These are phyloP conservation scores for Stenodema calcarata DNA, from an alignment of 2,888 invertebrate species.

Conservation along the genomic window DNA sequence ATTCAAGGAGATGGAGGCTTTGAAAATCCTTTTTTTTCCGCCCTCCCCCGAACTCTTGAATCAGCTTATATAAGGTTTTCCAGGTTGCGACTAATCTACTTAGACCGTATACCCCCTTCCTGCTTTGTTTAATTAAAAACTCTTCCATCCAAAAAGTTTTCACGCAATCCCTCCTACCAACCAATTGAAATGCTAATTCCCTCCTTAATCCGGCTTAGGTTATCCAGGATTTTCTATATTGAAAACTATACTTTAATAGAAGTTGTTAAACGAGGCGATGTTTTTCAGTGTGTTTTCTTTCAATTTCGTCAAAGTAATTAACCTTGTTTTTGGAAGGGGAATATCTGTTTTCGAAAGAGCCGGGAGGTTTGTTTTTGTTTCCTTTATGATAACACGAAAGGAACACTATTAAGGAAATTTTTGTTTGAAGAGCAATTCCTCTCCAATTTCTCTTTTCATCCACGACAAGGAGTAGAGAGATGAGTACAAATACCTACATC, in stretches of 20 bases:
- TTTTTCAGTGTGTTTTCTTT: conserved; percentile 18
- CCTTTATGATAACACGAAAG: neutral
- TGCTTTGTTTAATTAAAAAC: conserved; percentile 51
- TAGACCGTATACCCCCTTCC: neutral
- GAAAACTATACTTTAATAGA: neutral
- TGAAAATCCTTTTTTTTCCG: conserved; percentile 7
- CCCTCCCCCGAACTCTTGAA: conserved; percentile 19
- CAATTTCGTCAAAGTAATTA: conserved; percentile 19
- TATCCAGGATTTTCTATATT: neutral
- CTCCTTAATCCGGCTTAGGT: conserved; percentile 10
- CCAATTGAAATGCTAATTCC: conserved; percentile 48
- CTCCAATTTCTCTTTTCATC: neutral
- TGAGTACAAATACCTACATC: neutral
- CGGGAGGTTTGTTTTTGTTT: neutral
- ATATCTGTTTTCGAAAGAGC: neutral
- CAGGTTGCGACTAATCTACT: conserved; percentile 46
- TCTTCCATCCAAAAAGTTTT: conserved; percentile 30
- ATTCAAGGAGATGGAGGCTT: conserved; percentile 18
- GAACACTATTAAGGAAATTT: conserved; percentile 1
- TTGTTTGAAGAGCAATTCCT: neutral
- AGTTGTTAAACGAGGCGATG: neutral
- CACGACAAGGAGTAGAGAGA: neutral
- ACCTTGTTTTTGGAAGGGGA: neutral
- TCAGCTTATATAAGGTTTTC: conserved; percentile 48
- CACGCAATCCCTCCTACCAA: conserved; percentile 10